A percentile compares a stretch with the other conserved stretches of the same genome.
These are phyloP conservation scores for Stegana nigrithorax DNA, from an alignment of 2,888 invertebrate species.

Conservation along the genomic window DNA sequence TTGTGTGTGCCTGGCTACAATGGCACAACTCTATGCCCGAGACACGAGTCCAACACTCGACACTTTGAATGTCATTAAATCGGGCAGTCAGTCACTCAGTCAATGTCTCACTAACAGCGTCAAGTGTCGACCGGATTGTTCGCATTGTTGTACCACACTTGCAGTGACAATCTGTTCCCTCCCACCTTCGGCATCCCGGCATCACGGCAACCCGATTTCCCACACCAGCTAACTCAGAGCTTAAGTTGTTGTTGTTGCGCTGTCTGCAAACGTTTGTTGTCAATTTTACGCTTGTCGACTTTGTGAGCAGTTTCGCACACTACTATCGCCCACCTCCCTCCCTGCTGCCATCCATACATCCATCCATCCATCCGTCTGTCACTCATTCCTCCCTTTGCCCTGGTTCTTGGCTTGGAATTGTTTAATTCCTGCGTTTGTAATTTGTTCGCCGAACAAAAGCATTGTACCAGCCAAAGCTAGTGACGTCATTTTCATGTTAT, in stretches of 20 bases:
- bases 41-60: slow-evolving; percentile 40
- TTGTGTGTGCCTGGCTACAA: background rate
- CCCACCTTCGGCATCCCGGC: background rate
- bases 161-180: slow-evolving; percentile 6
- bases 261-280: slow-evolving; percentile 54
- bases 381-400: background rate
- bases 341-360: slow-evolving; percentile 24
- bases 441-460: slow-evolving; percentile 10
- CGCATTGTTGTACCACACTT: slow-evolving; percentile 16
- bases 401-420: slow-evolving; percentile 6
- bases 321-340: too few species aligned
- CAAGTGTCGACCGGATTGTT: slow-evolving; percentile 25
- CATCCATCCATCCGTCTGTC: background rate
- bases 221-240: too few species aligned
- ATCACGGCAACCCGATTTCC: too few species aligned
- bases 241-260: slow-evolving; percentile 21
- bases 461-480: too few species aligned
- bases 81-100: slow-evolving; percentile 29
- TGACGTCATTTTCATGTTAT: too few species aligned
- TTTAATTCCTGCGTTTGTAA: slow-evolving; percentile 11
- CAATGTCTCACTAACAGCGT: slow-evolving; percentile 60
- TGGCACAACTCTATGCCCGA: background rate
- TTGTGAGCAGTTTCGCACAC: too few species aligned
- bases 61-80: slow-evolving; percentile 60
- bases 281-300: slow-evolving; percentile 59